phyloP scores from a whole-genome alignment of 2,888 invertebrate genomes.

The Limulus polyphemus region DNA sequence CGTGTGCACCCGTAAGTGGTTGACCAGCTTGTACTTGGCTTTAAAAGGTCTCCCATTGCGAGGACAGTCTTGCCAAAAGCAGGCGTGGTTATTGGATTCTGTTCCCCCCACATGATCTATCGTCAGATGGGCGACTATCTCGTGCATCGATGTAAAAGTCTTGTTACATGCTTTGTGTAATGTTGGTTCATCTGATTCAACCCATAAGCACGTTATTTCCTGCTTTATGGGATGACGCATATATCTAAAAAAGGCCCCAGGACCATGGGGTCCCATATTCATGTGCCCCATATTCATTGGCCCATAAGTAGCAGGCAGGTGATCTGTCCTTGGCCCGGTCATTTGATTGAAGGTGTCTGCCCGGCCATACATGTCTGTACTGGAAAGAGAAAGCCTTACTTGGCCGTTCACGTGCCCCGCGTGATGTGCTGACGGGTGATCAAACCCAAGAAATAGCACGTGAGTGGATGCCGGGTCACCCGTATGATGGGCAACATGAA shows the following conservation, averaged over 20 bases:
- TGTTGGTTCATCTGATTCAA: conserved; percentile 26
- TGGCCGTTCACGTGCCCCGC: conserved; percentile 35
- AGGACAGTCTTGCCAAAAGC: conserved; percentile 93
- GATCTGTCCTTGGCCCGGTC: conserved; percentile 29
- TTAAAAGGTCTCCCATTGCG: conserved; percentile 92
- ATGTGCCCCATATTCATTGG: conserved; percentile 29
- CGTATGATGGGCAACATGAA: conserved; percentile 32
- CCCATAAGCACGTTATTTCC: conserved; percentile 64
- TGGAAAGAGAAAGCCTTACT: conserved; percentile 35
- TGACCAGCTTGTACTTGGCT: conserved; percentile 99
- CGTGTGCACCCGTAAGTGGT: conserved; percentile 97
- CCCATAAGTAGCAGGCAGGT: conserved; percentile 22
- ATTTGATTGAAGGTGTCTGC: conserved; percentile 34
- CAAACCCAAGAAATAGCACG: conserved; percentile 17
- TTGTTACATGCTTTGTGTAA: conserved; percentile 60
- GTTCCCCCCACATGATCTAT: conserved; percentile 97
- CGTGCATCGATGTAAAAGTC: conserved; percentile 84
- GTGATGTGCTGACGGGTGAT: conserved; percentile 21
- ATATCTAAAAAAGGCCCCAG: conserved; percentile 77
- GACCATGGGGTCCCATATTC: conserved; percentile 34
- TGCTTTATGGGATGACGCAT: conserved; percentile 57
- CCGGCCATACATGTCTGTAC: conserved; percentile 36
- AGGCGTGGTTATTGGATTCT: conserved; percentile 93
- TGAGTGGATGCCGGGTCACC: conserved; percentile 34
- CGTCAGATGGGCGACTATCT: conserved; percentile 91